Evolutionary conservation across 2,113 vertebrate genomes (phyloP), one percentile per base, ranked within the genome.

Genomic region (Holacanthus passer): DNA sequence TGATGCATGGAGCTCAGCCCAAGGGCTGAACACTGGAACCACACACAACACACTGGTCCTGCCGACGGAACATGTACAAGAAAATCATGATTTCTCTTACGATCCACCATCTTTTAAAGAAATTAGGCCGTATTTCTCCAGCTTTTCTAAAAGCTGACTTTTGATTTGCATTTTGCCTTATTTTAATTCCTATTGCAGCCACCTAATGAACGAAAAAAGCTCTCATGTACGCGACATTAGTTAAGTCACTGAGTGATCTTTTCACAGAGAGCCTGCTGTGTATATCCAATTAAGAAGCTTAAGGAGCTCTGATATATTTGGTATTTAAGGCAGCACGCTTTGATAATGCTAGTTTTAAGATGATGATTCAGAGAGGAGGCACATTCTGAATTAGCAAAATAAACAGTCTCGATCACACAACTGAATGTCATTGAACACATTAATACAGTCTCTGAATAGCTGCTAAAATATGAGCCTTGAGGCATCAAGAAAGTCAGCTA

Each of bases 251-350:
- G 11, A 9, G 24, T 59, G 32, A 52, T 73, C 82, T 80, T 65
- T 72, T 63, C 48, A 45, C 56, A 27, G 41, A 48, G 16, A 58
- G 13, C 22, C 7, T 29, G 48, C 2, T 5, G 31, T 12, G 55
- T 35, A 35, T 2, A 77, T 80, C 72, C 55, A 39, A 77, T 81
- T 60, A 73, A 70, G 16, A 58, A 22, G 63, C 67, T 65, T 76
- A 45, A 69, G 11, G 55, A 76, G 87, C 60, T 76, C 17, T 63
- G 56, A 65, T 63, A 12, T 64, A 48, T 81, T 81, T 53, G 55
- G 60, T 56, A 32, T 79, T 79, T 65, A 62, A 80, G 59, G 47
- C 43, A 20, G 27, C 29, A 27, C 0, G 5, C 41, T 79, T 62
- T 62, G 41, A 62, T 62, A 32, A 67, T 17, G 17, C 31, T 9